phyloP scores from a whole-genome alignment of 2,888 invertebrate species.

The Drosophila nr. fundita region DNA sequence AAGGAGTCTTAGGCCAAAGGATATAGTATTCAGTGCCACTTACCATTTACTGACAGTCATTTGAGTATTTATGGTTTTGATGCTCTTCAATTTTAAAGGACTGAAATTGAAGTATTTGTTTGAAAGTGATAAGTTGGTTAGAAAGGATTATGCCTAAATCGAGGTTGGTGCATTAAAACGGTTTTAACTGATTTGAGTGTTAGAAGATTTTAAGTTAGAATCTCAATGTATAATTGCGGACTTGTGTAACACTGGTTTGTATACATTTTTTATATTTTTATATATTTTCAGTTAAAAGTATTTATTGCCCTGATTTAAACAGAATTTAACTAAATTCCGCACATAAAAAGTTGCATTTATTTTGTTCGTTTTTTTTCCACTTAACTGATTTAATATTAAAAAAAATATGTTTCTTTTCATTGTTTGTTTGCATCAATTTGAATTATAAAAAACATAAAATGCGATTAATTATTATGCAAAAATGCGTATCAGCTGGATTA shows the following conservation, averaged over 20 bases:
- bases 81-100: too few species aligned
- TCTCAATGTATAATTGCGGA: background rate
- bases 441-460: background rate
- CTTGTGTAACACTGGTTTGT: accelerated
- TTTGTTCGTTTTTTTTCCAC: background rate
- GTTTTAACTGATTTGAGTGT: background rate
- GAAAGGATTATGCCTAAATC: background rate
- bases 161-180: background rate
- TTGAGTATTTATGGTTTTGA: too few species aligned
- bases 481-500: background rate
- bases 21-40: too few species aligned
- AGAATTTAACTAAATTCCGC: background rate
- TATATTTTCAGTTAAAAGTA: background rate
- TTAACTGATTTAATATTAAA: background rate
- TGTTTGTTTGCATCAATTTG: background rate
- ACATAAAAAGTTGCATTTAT: background rate
- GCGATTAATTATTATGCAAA: background rate
- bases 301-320: background rate
- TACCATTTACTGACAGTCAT: too few species aligned
- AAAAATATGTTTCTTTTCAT: background rate
- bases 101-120: too few species aligned
- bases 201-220: background rate
- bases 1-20: background rate
- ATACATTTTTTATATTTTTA: background rate
- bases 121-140: too few species aligned